Evolutionary conservation across 2,888 invertebrate genomes (phyloP).

Genomic region (Seira ritae): DNA sequence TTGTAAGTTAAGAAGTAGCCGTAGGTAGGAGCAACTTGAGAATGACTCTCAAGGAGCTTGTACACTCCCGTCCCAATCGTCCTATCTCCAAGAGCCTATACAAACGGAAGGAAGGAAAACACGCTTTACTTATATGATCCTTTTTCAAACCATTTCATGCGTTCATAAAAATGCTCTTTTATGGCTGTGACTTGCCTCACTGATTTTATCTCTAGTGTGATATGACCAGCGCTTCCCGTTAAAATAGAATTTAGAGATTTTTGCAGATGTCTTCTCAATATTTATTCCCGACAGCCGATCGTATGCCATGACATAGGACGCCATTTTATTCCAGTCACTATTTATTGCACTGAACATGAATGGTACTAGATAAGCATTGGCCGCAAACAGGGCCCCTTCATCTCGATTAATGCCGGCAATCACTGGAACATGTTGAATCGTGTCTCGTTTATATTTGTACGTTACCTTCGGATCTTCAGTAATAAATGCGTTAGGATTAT

Average conservation of each 20-base stretch:
- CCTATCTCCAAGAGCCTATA: conserved; percentile 65
- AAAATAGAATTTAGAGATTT: conserved; percentile 49
- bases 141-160: too few species aligned
- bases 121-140: too few species aligned
- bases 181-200: conserved; percentile 23
- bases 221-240: conserved; percentile 45
- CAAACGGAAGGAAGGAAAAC: neutral
- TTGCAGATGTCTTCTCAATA: conserved; percentile 8
- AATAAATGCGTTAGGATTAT: conserved; percentile 59
- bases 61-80: conserved; percentile 57
- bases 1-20: conserved; percentile 60
- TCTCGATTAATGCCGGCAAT: conserved; percentile 55
- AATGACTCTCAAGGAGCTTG: conserved; percentile 62
- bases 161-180: too few species aligned
- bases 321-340: conserved; percentile 27
- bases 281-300: conserved; percentile 24
- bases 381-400: conserved; percentile 63
- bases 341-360: conserved; percentile 34
- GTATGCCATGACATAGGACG: conserved; percentile 30
- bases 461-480: conserved; percentile 58
- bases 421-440: conserved; percentile 55
- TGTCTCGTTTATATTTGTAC: conserved; percentile 28
- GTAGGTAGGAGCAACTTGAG: conserved; percentile 63
- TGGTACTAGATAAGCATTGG: conserved; percentile 35
- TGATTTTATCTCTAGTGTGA: conserved; percentile 34